A percentile compares a stretch with the other conserved stretches of the same genome.
phyloP scores from a whole-genome alignment of 53 echinoderm and acorn worm species.

The Crossaster papposus region DNA sequence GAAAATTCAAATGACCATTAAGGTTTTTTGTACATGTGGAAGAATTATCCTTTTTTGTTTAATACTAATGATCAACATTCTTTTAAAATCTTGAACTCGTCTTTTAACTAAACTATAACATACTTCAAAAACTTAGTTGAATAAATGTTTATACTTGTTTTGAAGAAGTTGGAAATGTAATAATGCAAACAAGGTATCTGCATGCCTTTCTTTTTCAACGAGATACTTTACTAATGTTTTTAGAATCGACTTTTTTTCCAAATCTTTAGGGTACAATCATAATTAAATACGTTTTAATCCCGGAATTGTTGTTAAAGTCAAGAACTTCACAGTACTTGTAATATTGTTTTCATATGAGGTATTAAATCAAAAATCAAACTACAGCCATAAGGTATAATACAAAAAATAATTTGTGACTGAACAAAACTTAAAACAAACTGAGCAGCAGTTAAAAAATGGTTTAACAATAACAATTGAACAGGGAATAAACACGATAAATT shows the following conservation, averaged over 20 bases:
- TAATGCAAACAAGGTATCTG: neutral
- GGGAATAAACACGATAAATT: neutral
- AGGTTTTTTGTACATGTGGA: neutral
- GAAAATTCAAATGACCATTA: neutral
- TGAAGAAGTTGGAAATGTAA: too few species aligned
- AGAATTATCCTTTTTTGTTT: neutral
- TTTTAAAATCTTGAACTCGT: neutral
- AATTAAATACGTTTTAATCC: neutral
- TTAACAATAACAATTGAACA: neutral
- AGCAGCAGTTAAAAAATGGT: neutral
- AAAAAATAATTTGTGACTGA: slow-evolving; percentile 23
- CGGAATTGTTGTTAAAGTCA: neutral
- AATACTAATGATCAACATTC: neutral
- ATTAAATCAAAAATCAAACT: neutral
- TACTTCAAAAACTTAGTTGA: neutral
- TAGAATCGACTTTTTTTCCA: too few species aligned
- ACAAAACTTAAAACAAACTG: neutral
- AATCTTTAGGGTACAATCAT: neutral
- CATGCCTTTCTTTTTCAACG: neutral
- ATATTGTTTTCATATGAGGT: neutral
- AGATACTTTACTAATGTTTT: neutral
- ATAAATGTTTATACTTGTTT: neutral
- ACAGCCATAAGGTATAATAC: slow-evolving; percentile 7
- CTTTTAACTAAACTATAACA: neutral
- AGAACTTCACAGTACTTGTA: neutral